Evolutionary conservation across 2,113 vertebrate genomes (phyloP).

Genomic region (Epinephelus cyanopodus): DNA sequence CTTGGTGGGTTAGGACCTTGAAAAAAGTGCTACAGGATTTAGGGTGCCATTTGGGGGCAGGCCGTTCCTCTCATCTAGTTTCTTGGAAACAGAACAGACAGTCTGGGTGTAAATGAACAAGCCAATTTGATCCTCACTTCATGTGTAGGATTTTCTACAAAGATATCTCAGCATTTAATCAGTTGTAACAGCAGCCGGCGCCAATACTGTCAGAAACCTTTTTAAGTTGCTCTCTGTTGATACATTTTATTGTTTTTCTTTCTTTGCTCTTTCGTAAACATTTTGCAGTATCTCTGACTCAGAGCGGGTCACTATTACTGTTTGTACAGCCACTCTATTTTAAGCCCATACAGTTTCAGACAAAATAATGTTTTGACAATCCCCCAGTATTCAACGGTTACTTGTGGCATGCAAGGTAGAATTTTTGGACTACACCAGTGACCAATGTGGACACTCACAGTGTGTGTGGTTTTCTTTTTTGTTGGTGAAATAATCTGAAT

Average conservation of each 20-base stretch:
- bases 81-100: background rate
- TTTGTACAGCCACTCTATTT: constrained; percentile 44
- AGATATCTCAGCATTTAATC: constrained; percentile 5
- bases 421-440: background rate
- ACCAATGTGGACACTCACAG: background rate
- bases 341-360: constrained; percentile 9
- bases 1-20: background rate
- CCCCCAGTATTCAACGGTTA: background rate
- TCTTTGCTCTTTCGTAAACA: background rate
- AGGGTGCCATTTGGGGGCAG: background rate
- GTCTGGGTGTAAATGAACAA: background rate
- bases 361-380: constrained; percentile 31
- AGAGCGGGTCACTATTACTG: background rate
- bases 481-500: constrained; percentile 6
- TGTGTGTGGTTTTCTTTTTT: constrained; percentile 9
- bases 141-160: background rate
- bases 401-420: background rate
- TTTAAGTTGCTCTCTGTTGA: background rate
- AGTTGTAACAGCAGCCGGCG: background rate
- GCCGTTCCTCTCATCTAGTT: background rate
- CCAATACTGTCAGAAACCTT: background rate
- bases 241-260: background rate
- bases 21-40: background rate
- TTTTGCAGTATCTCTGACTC: constrained; percentile 1
- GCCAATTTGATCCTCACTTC: background rate